phyloP scores from a whole-genome alignment of 2,113 vertebrate species.

The Scopus umbretta region DNA sequence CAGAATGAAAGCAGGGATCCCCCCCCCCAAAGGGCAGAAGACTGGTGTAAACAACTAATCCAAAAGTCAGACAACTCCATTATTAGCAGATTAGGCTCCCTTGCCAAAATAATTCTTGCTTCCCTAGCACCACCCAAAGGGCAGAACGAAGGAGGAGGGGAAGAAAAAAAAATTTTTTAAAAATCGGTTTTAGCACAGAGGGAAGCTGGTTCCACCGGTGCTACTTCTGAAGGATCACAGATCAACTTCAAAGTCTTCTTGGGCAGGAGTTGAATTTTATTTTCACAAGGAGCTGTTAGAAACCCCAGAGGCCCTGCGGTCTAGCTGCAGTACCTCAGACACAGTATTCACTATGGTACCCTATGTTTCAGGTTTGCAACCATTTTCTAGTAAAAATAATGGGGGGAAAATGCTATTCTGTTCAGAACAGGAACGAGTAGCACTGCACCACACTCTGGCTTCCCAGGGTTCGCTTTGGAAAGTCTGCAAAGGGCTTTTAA shows the following conservation, averaged over 20 bases:
- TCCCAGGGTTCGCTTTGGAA: neutral
- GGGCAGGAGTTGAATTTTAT: neutral
- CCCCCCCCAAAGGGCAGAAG: too few species aligned
- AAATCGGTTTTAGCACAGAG: neutral
- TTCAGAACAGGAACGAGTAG: too few species aligned
- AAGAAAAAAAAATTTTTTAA: too few species aligned
- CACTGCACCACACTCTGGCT: neutral
- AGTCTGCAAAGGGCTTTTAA: neutral
- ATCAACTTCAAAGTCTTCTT: neutral
- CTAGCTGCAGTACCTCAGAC: neutral
- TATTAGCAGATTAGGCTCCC: neutral
- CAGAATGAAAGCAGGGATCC: neutral
- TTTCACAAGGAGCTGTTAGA: neutral
- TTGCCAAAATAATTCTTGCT: neutral
- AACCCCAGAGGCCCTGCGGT: neutral
- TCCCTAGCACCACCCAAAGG: neutral
- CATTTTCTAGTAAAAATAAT: neutral
- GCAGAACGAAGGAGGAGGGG: too few species aligned
- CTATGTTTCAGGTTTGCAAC: neutral
- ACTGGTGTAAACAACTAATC: neutral
- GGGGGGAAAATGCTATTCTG: neutral
- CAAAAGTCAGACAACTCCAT: neutral
- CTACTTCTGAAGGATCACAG: neutral
- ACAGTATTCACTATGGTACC: too few species aligned
- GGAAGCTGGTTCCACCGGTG: neutral